Percentiles rank a stretch among this genome's conserved stretches.
phyloP scores from a whole-genome alignment of 2,797 vertebrate species.

The Artibeus jamaicensis region DNA sequence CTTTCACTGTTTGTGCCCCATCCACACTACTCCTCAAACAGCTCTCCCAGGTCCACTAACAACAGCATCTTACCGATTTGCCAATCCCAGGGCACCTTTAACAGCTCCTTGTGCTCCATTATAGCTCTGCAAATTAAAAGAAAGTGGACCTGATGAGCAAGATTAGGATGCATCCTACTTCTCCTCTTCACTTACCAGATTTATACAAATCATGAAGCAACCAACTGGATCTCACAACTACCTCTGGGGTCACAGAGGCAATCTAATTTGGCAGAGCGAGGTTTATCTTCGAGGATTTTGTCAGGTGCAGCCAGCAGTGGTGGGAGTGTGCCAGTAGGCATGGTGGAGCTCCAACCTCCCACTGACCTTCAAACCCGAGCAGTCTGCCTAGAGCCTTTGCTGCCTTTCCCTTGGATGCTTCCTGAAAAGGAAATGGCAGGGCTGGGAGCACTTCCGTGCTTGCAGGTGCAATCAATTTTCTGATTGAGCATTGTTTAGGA shows the following conservation, averaged over 20 bases:
- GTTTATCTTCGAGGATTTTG: constrained; percentile 44
- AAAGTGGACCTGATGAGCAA: constrained; percentile 63
- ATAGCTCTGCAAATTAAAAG: constrained; percentile 89
- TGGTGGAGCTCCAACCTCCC: background rate
- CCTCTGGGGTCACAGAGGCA: constrained; percentile 36
- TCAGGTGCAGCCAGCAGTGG: background rate
- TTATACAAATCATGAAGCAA: background rate
- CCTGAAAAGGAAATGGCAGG: background rate
- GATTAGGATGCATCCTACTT: constrained; percentile 38
- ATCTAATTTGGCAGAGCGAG: constrained; percentile 50
- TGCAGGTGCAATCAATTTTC: constrained; percentile 36
- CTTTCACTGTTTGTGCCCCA: background rate
- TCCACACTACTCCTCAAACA: background rate
- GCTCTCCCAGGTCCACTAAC: background rate
- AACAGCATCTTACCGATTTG: constrained; percentile 89
- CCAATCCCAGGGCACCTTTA: constrained; percentile 97
- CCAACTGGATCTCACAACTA: background rate
- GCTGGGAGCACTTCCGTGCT: constrained; percentile 47
- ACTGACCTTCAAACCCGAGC: background rate
- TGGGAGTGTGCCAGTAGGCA: background rate
- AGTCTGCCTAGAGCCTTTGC: background rate
- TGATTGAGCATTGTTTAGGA: background rate
- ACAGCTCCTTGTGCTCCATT: constrained; percentile 96
- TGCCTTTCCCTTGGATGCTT: background rate
- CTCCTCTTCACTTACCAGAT: background rate